Conservation (phyloP, 2,888 invertebrate species). For the Lasioglossum lativentre region DNA sequence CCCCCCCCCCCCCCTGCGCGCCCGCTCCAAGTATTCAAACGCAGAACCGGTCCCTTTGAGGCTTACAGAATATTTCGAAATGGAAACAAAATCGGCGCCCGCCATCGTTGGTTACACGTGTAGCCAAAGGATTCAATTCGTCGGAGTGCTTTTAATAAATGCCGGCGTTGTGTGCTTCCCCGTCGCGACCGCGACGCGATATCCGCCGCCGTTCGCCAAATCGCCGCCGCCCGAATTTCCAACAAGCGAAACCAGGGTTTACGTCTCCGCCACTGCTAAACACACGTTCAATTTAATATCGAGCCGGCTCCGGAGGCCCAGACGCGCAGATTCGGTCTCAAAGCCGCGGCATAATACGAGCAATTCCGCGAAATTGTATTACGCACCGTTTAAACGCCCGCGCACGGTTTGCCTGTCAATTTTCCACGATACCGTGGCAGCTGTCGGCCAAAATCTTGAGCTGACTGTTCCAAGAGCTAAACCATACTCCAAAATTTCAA, state of each 20-base stretch:
- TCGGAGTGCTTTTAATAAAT: constrained; percentile 21
- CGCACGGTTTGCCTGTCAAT: background rate
- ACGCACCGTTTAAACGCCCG: constrained; percentile 35
- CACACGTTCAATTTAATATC: constrained; percentile 62
- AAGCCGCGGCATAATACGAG: constrained; percentile 37
- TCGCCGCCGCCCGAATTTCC: background rate
- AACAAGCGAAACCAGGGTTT: constrained; percentile 35
- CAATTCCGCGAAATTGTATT: constrained; percentile 50
- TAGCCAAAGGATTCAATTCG: background rate
- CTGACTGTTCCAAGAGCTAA: background rate
- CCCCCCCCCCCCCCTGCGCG: accelerated
- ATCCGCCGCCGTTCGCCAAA: constrained; percentile 20
- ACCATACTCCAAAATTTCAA: background rate
- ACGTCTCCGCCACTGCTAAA: constrained; percentile 47
- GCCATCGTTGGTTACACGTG: background rate
- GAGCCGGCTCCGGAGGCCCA: constrained; percentile 19
- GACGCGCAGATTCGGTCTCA: constrained; percentile 30
- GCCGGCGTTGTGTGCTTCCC: background rate
- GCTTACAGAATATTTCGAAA: background rate
- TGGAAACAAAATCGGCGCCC: background rate
- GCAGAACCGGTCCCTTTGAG: background rate
- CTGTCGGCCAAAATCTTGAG: background rate
- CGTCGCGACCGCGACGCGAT: constrained; percentile 25
- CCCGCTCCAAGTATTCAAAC: background rate
- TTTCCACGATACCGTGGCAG: background rate